Evolutionary conservation across 2,113 vertebrate species (phyloP).

Genomic region (Albula glossodonta): DNA sequence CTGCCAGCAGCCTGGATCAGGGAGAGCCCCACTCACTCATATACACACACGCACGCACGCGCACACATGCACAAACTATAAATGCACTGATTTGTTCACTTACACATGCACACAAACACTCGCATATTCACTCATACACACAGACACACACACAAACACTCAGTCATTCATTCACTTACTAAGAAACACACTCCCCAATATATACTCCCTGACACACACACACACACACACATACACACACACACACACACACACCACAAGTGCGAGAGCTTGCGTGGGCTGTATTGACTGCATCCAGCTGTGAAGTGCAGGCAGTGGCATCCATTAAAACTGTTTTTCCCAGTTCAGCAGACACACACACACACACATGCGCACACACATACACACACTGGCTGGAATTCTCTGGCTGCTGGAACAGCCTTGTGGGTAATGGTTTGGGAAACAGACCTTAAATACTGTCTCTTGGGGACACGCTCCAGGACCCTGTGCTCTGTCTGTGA

Average conservation of each 20-base stretch:
- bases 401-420: no score
- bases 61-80: not conserved
- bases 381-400: no score
- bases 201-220: no score
- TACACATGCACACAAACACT: not conserved
- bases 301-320: not conserved
- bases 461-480: not conserved
- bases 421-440: not conserved
- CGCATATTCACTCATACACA: not conserved
- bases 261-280: not conserved
- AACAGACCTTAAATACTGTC: constrained; percentile 2
- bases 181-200: not conserved
- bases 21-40: not conserved
- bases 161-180: not conserved
- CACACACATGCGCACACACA: no score
- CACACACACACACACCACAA: not conserved
- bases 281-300: not conserved
- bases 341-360: not conserved
- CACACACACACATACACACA: not conserved
- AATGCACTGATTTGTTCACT: not conserved
- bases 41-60: not conserved
- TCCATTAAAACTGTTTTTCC: not conserved
- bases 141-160: not conserved
- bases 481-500: no score
- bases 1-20: not conserved